Evolutionary conservation across 1,140 invertebrate genomes (phyloP).

Genomic region (Luehdorfia chinensis): DNA sequence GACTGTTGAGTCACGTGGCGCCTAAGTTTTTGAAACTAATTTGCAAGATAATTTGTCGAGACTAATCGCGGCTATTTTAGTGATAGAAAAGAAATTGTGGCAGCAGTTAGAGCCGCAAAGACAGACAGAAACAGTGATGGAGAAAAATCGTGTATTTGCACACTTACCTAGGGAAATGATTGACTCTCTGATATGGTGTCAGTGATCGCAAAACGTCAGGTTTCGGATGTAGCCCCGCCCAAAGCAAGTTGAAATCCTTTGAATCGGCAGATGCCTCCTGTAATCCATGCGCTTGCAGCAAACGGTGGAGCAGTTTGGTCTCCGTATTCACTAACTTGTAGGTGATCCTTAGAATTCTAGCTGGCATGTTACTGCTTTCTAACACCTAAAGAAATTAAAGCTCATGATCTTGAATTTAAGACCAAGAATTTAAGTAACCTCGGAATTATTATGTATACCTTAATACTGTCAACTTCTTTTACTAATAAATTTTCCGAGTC

Average conservation of each 20-base stretch:
- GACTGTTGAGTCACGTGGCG: too few species aligned
- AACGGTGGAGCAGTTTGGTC: conserved; percentile 85
- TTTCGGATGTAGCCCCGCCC: conserved; percentile 95
- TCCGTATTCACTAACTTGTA: conserved; percentile 90
- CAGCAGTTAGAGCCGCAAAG: too few species aligned
- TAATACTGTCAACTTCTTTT: conserved; percentile 63
- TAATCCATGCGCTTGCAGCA: conserved; percentile 86
- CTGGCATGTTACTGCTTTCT: conserved; percentile 79
- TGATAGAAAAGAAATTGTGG: too few species aligned
- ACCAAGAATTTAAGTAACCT: neutral
- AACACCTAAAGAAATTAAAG: conserved; percentile 39
- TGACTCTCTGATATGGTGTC: conserved; percentile 91
- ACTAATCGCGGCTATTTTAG: too few species aligned
- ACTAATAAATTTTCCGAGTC: conserved; percentile 60
- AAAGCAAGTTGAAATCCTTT: conserved; percentile 90
- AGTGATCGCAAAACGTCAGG: conserved; percentile 89
- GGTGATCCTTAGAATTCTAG: conserved; percentile 84
- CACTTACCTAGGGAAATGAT: conserved; percentile 94
- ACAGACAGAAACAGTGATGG: too few species aligned
- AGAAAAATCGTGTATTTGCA: too few species aligned
- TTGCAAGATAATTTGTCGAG: too few species aligned
- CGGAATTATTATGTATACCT: conserved; percentile 31
- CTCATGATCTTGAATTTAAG: neutral
- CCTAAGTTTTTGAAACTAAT: too few species aligned
- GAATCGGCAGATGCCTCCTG: conserved; percentile 80